Evolutionary conservation across 2,888 invertebrate genomes (phyloP).

Genomic region (Cerastis rubricosa): DNA sequence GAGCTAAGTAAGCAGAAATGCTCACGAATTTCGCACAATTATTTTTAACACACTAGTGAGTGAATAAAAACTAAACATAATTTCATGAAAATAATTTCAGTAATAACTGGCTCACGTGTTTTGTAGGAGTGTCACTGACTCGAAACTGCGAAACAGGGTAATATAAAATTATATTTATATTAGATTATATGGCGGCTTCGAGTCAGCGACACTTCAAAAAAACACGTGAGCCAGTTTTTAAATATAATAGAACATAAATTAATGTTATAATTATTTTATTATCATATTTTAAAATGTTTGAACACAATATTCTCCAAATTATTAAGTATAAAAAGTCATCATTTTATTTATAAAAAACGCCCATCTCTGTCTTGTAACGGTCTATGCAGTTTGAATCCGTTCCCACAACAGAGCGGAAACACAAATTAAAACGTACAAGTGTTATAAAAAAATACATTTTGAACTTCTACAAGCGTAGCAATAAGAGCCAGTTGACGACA

Average conservation of each 20-base stretch:
- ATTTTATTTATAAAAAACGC: not conserved
- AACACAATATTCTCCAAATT: not conserved
- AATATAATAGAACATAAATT: not conserved
- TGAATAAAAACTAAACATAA: not conserved
- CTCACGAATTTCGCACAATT: not conserved
- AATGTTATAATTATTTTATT: not conserved
- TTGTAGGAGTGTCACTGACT: not conserved
- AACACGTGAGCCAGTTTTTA: too few relatives aligned
- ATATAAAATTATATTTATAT: not conserved
- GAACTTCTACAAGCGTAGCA: not conserved
- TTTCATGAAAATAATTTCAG: not conserved
- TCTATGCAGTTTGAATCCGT: not conserved
- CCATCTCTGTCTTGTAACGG: not conserved
- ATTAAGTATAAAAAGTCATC: not conserved
- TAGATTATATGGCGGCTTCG: not conserved
- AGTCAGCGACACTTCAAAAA: too few relatives aligned
- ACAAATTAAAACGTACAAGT: not conserved
- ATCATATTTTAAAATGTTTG: not conserved
- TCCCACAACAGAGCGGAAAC: not conserved
- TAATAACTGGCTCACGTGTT: not conserved
- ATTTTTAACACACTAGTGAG: not conserved
- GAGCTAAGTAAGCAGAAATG: not conserved
- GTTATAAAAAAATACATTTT: not conserved
- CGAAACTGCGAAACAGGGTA: not conserved
- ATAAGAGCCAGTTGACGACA: not conserved